Evolutionary conservation across 2,888 invertebrate species (phyloP), one percentile per base, ranked within the genome.

Genomic region (Pseudococcus jackbeardsleyi): DNA sequence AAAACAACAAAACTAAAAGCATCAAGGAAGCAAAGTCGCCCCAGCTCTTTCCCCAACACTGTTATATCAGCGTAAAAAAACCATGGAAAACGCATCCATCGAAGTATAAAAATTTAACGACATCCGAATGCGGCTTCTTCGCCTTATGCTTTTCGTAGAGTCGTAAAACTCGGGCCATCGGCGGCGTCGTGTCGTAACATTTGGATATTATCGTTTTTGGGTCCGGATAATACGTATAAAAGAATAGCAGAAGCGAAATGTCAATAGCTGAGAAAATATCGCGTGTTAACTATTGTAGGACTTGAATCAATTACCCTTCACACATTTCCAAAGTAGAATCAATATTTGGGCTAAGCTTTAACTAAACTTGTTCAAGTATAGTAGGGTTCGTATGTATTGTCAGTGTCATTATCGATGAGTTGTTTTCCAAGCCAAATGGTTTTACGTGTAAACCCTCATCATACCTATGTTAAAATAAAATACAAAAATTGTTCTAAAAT

Each of bases 281-380:
- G 72, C 72, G 72, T 72, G 72, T 72, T 72, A 72, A 72, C 33
- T 72, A 64, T 64, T 64, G 64, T 64, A 72, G 72, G 26, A 72
- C 72, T 72, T 39, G 17, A 72, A 72, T 72, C 72, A 72, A 72
- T 72, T 72, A 72, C 72, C 72, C 72, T 72, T 72, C 72, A 72
- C 72, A 72, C 39, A 33, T 72, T 72, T 26, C 39, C 39, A 26
- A 72, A 39, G 17, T 39, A 72, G 33, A 72, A 72, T 72, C 72
- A 72, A 72, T 72, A 72, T 72, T 72, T 72, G 72, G 72, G 72
- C 17, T 72, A 72, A 72, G 64, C 64, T 64, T 64, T 22, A 72
- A 72, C 72, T 72, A 72, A 72, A 33, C 72, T 72, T 17, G 72
- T 72, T 72, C 72, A 72, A 72, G 72, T 72, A n/a, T n/a, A 72